A percentile compares a stretch with the other conserved stretches of the same genome.
Evolutionary conservation across 2,888 invertebrate species (phyloP).

Genomic region (Thysanoteuthis rhombus): DNA sequence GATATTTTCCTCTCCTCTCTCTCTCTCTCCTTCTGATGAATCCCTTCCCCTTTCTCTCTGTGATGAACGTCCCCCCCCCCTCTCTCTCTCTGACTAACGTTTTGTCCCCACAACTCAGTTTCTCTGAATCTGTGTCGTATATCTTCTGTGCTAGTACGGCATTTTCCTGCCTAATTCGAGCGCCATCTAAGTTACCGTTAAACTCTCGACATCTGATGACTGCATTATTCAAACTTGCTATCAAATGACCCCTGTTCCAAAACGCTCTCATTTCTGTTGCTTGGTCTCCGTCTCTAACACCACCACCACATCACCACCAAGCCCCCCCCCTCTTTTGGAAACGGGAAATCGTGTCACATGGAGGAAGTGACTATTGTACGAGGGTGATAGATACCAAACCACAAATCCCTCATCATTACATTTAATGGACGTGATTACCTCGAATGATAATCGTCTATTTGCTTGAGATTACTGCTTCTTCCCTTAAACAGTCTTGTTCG

Average conservation of each 20-base stretch:
- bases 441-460: background rate
- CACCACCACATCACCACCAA: no score
- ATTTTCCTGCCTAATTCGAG: background rate
- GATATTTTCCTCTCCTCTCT: background rate
- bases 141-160: background rate
- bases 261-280: background rate
- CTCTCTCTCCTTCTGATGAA: background rate
- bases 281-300: no score
- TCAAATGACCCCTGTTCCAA: background rate
- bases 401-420: background rate
- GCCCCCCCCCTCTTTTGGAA: background rate
- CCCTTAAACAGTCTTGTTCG: background rate
- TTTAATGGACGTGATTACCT: background rate
- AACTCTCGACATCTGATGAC: background rate
- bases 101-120: background rate
- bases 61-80: background rate
- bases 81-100: background rate
- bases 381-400: slow-evolving; percentile 17
- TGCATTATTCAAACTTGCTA: background rate
- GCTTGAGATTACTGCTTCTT: background rate
- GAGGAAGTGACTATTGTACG: slow-evolving; percentile 27
- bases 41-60: background rate
- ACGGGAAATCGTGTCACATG: slow-evolving; percentile 12
- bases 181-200: background rate
- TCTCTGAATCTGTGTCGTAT: background rate